phyloP scores from a whole-genome alignment of 2,113 vertebrate species.

The Megaptera novaeangliae region DNA sequence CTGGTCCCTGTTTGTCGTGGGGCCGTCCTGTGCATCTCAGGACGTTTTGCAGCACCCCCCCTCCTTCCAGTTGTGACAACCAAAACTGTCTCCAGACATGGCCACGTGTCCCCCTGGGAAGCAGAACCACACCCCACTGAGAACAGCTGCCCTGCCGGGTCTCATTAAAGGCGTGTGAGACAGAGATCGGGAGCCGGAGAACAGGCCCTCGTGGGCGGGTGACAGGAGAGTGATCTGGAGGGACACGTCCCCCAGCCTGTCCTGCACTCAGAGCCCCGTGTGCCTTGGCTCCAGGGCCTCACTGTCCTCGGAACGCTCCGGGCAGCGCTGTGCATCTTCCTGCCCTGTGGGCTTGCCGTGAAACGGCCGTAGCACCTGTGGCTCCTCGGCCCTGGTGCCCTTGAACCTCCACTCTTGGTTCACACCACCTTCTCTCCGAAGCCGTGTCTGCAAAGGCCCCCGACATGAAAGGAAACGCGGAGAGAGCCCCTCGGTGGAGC shows the following conservation, averaged over 20 bases:
- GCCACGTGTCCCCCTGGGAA: neutral
- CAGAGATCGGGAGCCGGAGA: neutral
- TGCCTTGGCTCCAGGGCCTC: neutral
- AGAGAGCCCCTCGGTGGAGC: fast-evolving
- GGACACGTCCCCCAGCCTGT: fast-evolving
- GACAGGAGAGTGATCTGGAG: neutral
- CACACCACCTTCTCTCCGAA: neutral
- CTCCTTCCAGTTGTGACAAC: no score
- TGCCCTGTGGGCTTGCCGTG: neutral
- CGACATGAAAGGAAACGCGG: neutral
- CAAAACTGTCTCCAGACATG: neutral
- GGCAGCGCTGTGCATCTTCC: neutral
- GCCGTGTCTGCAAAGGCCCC: neutral
- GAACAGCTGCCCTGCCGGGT: neutral
- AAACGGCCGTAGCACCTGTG: neutral
- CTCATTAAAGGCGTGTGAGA: neutral
- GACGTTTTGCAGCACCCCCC: fast-evolving
- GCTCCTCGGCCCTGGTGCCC: fast-evolving
- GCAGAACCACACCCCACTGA: fast-evolving
- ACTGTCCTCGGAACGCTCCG: fast-evolving
- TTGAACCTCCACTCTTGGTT: fast-evolving
- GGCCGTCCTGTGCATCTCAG: fast-evolving
- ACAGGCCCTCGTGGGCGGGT: fast-evolving
- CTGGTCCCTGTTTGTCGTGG: fast-evolving
- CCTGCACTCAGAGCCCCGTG: neutral